phyloP scores from a whole-genome alignment of 2,113 vertebrate species.

The Scomber japonicus region DNA sequence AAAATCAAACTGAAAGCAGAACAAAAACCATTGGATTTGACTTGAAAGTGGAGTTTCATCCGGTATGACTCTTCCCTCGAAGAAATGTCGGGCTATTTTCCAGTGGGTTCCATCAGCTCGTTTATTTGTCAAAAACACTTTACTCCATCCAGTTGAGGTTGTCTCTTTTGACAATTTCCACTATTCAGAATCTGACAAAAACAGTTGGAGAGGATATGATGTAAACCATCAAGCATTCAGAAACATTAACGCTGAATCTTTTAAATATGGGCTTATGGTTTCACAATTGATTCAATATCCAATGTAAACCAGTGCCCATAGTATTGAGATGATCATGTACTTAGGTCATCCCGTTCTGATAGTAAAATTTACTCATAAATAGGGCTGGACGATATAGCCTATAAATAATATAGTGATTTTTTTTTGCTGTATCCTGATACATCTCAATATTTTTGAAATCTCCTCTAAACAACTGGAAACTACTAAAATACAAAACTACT shows the following conservation, averaged over 20 bases:
- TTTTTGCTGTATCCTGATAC: too few species aligned
- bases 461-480: too few species aligned
- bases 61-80: conserved; percentile 9
- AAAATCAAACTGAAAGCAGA: not conserved
- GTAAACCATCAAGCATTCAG: too few species aligned
- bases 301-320: not conserved
- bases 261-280: not conserved
- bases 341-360: not conserved
- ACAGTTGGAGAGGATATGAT: not conserved
- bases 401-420: too few species aligned
- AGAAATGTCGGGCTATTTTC: conserved; percentile 6
- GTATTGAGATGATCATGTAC: not conserved
- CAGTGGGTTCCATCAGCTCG: not conserved
- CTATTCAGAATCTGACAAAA: not conserved
- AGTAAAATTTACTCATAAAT: not conserved
- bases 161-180: not conserved
- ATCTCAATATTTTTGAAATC: too few species aligned
- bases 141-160: not conserved
- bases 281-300: not conserved
- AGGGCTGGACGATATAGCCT: too few species aligned
- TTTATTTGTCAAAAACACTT: not conserved
- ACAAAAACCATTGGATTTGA: not conserved
- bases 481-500: too few species aligned
- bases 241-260: not conserved
- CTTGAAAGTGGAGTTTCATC: not conserved